Percentiles rank a stretch among this genome's conserved stretches.
Evolutionary conservation across 2,888 invertebrate genomes (phyloP).

Genomic region (Buathra laborator): DNA sequence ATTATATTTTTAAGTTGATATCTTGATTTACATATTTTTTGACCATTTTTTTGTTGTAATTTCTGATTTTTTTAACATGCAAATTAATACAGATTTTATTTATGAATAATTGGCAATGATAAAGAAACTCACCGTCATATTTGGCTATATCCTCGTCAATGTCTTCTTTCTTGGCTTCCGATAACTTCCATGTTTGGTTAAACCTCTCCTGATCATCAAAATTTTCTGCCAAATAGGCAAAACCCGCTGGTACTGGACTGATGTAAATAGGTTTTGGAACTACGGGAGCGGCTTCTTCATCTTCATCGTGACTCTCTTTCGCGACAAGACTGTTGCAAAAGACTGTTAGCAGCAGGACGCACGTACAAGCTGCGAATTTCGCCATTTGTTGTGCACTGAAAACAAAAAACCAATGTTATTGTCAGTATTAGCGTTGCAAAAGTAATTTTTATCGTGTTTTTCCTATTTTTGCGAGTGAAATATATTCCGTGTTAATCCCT

Average conservation of each 20-base stretch:
- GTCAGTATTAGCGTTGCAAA: constrained; percentile 20
- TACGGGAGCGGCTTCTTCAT: constrained; percentile 67
- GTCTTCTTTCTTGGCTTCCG: constrained; percentile 96
- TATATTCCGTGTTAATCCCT: neutral
- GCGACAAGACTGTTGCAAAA: constrained; percentile 68
- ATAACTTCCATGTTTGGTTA: constrained; percentile 93
- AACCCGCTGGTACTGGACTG: constrained; percentile 89
- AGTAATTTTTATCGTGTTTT: constrained; percentile 11
- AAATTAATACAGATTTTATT: too few relatives aligned
- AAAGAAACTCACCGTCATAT: constrained; percentile 91
- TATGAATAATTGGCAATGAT: too few relatives aligned
- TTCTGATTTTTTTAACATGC: too few relatives aligned
- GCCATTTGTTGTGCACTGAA: constrained; percentile 78
- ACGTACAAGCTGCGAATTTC: constrained; percentile 71
- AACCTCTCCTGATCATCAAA: constrained; percentile 93
- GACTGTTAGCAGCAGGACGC: constrained; percentile 70
- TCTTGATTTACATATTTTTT: too few relatives aligned
- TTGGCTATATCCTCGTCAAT: constrained; percentile 96
- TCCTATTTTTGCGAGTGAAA: neutral
- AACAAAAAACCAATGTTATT: constrained; percentile 11
- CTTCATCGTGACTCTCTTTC: constrained; percentile 72
- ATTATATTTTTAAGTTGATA: too few relatives aligned
- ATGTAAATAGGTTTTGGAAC: constrained; percentile 86
- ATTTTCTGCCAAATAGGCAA: constrained; percentile 92
- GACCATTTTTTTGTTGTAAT: too few relatives aligned